Base-by-base conservation (phyloP, 2,113 vertebrate species). In the Pipa parva region DNA sequence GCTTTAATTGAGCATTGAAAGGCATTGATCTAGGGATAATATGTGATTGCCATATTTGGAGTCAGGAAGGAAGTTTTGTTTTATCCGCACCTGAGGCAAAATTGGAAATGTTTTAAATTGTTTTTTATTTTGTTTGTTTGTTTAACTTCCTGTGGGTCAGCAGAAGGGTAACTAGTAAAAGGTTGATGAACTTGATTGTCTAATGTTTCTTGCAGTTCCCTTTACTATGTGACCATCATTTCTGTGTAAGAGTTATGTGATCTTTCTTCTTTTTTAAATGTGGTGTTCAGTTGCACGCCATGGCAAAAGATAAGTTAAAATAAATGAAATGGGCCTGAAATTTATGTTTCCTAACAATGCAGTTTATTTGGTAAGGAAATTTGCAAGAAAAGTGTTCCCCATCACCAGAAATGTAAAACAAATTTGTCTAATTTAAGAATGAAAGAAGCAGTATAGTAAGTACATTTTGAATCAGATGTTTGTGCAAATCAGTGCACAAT, bases 401-500 rank as follows among this genome's bases (percentile, higher is more conserved):
- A 42, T n/a, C 8, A n/a, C 39, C 39, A n/a, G 39, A 42, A 42
- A 42, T n/a, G n/a, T 42, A 42, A 7, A 42, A 18, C 39, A 42
- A 42, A 42, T 42, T 42, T 42, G 13, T 15, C 39, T n/a, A 12
- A 42, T 15, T 42, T 42, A 42, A 42, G 50, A 49, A 67, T 76
- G 46, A 59, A 2, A 77, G 20, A 13, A 72, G 37, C 25, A 59
- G 65, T 62, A 36, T 74, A 12, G 24, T 39, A 39, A 13, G 28
- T 15, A 3, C 52, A 26, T 76, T 79, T 72, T 75, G n/a, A 72
- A 78, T 66, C 77, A 75, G 78, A 82, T 77, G 70, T 78, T 77
- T 71, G 76, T 84, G 71, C 71, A 84, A 82, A 87, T 42, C 39
- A 42, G 39, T 18, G 39, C 39, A 49, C 46, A 86, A 76, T 80